Conservation (phyloP, 2,888 invertebrate species). For the Sarcophaga caerulescens region DNA sequence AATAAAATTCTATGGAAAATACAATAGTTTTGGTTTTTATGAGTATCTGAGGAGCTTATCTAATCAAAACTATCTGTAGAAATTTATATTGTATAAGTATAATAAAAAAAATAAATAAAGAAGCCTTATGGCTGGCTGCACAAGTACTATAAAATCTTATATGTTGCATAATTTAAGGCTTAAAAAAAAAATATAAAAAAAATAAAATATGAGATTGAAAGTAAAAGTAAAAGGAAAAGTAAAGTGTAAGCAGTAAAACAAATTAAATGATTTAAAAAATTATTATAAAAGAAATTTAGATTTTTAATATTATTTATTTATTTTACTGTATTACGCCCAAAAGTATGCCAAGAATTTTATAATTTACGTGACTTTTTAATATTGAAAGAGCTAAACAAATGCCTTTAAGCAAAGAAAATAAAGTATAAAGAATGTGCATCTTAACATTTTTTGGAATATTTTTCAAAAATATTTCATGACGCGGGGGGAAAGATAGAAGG, state of each 20-base stretch:
- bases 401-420: too few species aligned
- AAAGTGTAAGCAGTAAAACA: not conserved
- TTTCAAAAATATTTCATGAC: too few species aligned
- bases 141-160: slow-evolving; percentile 21
- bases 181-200: not conserved
- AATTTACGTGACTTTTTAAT: too few species aligned
- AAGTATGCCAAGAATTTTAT: too few species aligned
- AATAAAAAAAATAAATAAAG: not conserved
- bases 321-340: too few species aligned
- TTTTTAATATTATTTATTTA: too few species aligned
- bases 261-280: too few species aligned
- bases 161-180: slow-evolving; percentile 32
- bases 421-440: too few species aligned
- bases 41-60: slow-evolving; percentile 29
- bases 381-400: too few species aligned
- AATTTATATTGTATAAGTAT: not conserved
- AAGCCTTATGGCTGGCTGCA: not conserved
- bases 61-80: slow-evolving; percentile 29
- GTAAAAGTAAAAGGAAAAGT: not conserved
- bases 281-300: too few species aligned
- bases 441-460: too few species aligned
- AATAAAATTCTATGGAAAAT: slow-evolving; percentile 37
- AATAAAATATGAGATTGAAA: not conserved
- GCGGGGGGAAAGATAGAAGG: too few species aligned
- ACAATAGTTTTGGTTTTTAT: not conserved